These are phyloP conservation scores for Morelia viridis DNA, from an alignment of 2,797 vertebrate species.

Conservation along the genomic window DNA sequence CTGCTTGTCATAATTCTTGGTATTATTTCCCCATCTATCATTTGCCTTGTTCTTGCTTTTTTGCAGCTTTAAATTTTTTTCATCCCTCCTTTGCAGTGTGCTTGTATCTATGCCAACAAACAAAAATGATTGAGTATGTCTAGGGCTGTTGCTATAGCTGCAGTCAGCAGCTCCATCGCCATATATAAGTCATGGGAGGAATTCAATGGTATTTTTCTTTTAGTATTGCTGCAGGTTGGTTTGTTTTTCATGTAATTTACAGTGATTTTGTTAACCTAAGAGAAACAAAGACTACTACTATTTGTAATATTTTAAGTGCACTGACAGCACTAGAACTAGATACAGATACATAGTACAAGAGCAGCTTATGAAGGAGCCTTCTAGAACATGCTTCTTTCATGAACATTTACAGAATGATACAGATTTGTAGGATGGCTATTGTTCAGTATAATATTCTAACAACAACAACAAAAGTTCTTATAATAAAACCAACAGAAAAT, in stretches of 20 bases:
- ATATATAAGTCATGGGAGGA: constrained; percentile 8
- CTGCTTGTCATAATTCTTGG: background rate
- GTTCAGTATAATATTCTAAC: background rate
- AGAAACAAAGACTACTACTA: background rate
- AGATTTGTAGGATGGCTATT: background rate
- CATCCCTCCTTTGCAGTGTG: background rate
- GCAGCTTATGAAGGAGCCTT: constrained; percentile 1
- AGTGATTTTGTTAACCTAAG: constrained; percentile 26
- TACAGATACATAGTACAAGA: background rate
- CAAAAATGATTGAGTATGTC: constrained; percentile 35
- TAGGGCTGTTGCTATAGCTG: constrained; percentile 30
- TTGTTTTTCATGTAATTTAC: constrained; percentile 9
- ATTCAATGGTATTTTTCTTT: background rate
- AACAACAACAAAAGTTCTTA: background rate
- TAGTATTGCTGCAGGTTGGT: background rate
- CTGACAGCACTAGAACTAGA: background rate
- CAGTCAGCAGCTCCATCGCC: constrained; percentile 26
- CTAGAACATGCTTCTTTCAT: background rate
- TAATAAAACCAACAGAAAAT: background rate
- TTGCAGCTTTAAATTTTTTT: background rate
- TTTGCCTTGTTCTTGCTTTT: constrained; percentile 14
- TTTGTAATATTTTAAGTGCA: constrained; percentile 28
- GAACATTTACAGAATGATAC: background rate
- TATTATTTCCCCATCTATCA: constrained; percentile 7
- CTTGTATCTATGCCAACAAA: constrained; percentile 32